phyloP scores from a whole-genome alignment of 1,140 invertebrate genomes.

The Battus philenor region DNA sequence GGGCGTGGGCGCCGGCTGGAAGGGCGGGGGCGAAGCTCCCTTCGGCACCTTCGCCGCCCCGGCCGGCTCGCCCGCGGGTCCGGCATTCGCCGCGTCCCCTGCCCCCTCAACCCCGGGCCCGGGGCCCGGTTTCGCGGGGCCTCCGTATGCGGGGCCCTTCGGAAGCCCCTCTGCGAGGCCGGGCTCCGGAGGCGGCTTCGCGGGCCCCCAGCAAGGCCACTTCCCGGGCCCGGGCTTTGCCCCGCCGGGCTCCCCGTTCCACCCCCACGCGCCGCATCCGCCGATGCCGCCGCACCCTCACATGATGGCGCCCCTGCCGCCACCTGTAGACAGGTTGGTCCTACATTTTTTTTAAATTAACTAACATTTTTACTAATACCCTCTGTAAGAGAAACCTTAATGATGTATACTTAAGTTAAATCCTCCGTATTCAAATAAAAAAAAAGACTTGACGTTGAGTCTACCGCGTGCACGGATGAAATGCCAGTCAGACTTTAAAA shows the following conservation, averaged over 20 bases:
- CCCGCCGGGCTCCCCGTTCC: slow-evolving; percentile 61
- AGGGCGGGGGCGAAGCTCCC: slow-evolving; percentile 51
- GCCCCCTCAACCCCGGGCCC: slow-evolving; percentile 61
- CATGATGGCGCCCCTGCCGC: slow-evolving; percentile 68
- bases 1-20: slow-evolving; percentile 40
- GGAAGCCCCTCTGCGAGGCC: slow-evolving; percentile 56
- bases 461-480: no score
- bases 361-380: no score
- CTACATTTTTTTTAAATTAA: no score
- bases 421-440: no score
- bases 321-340: slow-evolving; percentile 64
- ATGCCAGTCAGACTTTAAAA: no score
- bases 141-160: slow-evolving; percentile 56
- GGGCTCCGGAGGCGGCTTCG: slow-evolving; percentile 56
- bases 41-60: slow-evolving; percentile 64
- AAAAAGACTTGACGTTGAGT: no score
- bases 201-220: slow-evolving; percentile 49
- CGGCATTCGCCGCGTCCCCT: slow-evolving; percentile 61
- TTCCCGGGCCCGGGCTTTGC: slow-evolving; percentile 59
- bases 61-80: slow-evolving; percentile 58
- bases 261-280: slow-evolving; percentile 59
- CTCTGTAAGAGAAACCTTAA: no score
- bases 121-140: slow-evolving; percentile 51
- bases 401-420: no score
- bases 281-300: slow-evolving; percentile 64